Evolutionary conservation across 2,797 vertebrate genomes (phyloP), one percentile per base, ranked within the genome.

Genomic region (Trichosurus vulpecula): DNA sequence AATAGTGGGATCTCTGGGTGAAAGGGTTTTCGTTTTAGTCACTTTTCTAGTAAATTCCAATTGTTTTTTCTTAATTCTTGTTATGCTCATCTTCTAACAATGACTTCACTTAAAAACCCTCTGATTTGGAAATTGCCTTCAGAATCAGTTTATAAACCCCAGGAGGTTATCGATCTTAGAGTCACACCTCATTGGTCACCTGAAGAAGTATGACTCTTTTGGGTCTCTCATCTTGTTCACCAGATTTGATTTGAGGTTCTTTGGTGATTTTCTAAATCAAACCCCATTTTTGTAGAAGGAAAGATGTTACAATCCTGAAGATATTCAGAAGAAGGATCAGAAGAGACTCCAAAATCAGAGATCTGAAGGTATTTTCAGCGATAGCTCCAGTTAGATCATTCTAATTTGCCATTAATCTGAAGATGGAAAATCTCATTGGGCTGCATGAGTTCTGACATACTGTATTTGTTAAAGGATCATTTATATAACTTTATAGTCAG

Each of bases 361-460:
- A 51, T 92, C 35, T 22, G 16, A 87, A 96, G 93, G n/a, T 29
- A 29, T 91, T 57, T 55, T 93, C 94, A 93, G 66, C 66, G 19
- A 51, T 31, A 19, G 2, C 27, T 41, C 35, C 74, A 81, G 22
- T 81, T 93, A 61, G 29, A 87, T 35, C n/a, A 74, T 52, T 30
- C 19, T 91, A 58, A 31, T 5, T 94, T 93, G 11, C 2, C 22
- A 54, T 53, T 81, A 47, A 81, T 47, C 22, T 47, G 19, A 47
- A 81, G 41, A 81, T 47, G 41, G 41, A 81, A 81, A 81, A 81
- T 47, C 41, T 81, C 74, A 81, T 81, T 81, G 41, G 41, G 22
- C 97, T 31, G 95, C 94, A 94, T 94, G 31, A 97, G 90, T 66
- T 92, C 52, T 96, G 56, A 55, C 61, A 90, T 90, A 92, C 22